Evolutionary conservation across 2,113 vertebrate species (phyloP).

Genomic region (Scartelaos histophorus): DNA sequence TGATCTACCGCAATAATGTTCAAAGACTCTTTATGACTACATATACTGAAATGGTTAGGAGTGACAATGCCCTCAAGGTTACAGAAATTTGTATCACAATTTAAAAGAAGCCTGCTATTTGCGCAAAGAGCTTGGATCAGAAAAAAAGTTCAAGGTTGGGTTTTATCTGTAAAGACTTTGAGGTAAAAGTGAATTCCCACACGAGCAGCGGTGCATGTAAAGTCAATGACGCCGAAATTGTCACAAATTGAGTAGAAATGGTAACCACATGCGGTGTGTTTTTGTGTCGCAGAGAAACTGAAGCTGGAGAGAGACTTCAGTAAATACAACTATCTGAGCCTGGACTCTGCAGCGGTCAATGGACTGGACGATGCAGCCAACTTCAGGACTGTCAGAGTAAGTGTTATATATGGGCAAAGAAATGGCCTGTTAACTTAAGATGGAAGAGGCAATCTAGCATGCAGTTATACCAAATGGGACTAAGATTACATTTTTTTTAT

Average conservation of each 20-base stretch:
- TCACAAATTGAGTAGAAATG: conserved; percentile 9
- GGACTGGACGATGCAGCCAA: conserved; percentile 92
- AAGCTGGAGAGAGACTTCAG: conserved; percentile 92
- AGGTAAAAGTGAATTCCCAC: conserved; percentile 1
- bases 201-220: not conserved
- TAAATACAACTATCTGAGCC: conserved; percentile 94
- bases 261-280: conserved; percentile 31
- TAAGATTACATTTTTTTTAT: no score
- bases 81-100: conserved; percentile 5
- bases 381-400: conserved; percentile 92
- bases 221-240: conserved; percentile 18
- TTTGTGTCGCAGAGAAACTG: conserved; percentile 81
- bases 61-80: conserved; percentile 3
- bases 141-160: not conserved
- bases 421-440: not conserved
- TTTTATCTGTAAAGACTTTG: conserved; percentile 7
- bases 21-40: conserved; percentile 22
- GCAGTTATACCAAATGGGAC: no score
- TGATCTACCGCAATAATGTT: conserved; percentile 40
- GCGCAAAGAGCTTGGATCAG: not conserved
- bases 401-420: conserved; percentile 14
- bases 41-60: not conserved
- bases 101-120: conserved; percentile 8
- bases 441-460: no score
- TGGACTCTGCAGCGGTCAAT: conserved; percentile 90